phyloP scores from a whole-genome alignment of 2,888 invertebrate genomes.

The Catocala sponsa region DNA sequence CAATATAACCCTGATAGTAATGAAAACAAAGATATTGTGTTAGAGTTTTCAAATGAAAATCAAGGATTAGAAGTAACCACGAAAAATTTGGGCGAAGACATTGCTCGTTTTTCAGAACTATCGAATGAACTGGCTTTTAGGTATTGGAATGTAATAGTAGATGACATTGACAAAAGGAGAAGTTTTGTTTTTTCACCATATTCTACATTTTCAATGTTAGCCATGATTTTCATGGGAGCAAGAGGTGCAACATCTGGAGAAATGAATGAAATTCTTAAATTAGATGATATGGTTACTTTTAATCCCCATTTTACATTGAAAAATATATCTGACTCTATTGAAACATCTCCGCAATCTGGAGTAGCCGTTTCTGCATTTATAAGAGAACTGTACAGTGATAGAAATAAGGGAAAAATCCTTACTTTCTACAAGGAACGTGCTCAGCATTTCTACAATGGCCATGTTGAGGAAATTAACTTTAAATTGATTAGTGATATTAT shows the following conservation, averaged over 20 bases:
- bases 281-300: slow-evolving; percentile 96
- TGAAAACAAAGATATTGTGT: slow-evolving; percentile 73
- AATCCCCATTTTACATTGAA: slow-evolving; percentile 96
- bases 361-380: slow-evolving; percentile 94
- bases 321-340: slow-evolving; percentile 94
- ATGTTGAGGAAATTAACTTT: slow-evolving; percentile 95
- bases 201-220: slow-evolving; percentile 94
- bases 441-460: slow-evolving; percentile 95
- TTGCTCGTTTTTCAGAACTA: slow-evolving; percentile 92
- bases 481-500: slow-evolving; percentile 94
- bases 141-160: slow-evolving; percentile 93
- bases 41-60: slow-evolving; percentile 80
- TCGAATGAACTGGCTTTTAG: slow-evolving; percentile 95
- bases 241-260: slow-evolving; percentile 95
- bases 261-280: slow-evolving; percentile 95
- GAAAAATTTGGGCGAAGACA: slow-evolving; percentile 91
- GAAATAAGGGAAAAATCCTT: slow-evolving; percentile 92
- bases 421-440: slow-evolving; percentile 96
- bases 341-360: slow-evolving; percentile 90
- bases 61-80: slow-evolving; percentile 94
- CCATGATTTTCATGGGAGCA: slow-evolving; percentile 96
- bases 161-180: slow-evolving; percentile 91
- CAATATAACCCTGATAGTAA: slow-evolving; percentile 58
- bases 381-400: slow-evolving; percentile 94
- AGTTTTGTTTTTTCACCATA: slow-evolving; percentile 95